Evolutionary conservation across 2,113 vertebrate genomes (phyloP).

Genomic region (Xenotilapia flavipinnis): DNA sequence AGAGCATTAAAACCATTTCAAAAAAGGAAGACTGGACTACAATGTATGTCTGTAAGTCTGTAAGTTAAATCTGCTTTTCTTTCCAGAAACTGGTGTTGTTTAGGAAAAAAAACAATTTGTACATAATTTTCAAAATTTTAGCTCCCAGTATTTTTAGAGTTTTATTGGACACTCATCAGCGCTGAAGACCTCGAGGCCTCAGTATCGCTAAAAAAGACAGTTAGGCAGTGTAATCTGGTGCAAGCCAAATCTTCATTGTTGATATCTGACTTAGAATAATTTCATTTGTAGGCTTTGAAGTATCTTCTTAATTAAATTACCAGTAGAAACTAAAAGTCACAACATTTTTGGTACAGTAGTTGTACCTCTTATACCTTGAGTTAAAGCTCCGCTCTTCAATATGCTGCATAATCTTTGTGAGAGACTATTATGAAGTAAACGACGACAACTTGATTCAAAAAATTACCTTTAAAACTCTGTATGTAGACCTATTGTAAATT

Average conservation of each 20-base stretch:
- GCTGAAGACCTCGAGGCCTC: background rate
- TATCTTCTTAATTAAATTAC: background rate
- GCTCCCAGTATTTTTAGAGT: background rate
- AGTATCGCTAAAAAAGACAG: background rate
- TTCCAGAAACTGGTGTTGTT: background rate
- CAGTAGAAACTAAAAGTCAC: background rate
- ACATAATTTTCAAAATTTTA: background rate
- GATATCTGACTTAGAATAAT: background rate
- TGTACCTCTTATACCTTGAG: background rate
- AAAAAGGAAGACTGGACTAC: background rate
- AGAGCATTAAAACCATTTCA: background rate
- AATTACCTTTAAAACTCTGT: background rate
- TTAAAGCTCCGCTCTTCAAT: background rate
- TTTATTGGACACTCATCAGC: background rate
- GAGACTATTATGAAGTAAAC: background rate
- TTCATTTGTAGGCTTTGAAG: background rate
- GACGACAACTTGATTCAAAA: background rate
- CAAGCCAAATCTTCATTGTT: background rate
- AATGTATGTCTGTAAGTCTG: background rate
- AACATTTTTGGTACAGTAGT: background rate
- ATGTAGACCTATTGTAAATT: background rate
- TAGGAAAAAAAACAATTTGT: fast-evolving
- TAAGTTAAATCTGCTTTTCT: background rate
- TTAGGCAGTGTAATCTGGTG: background rate
- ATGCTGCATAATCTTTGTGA: background rate